Evolutionary conservation across 2,113 vertebrate genomes (phyloP), one percentile per base, ranked within the genome.

Genomic region (Muntiacus reevesi): DNA sequence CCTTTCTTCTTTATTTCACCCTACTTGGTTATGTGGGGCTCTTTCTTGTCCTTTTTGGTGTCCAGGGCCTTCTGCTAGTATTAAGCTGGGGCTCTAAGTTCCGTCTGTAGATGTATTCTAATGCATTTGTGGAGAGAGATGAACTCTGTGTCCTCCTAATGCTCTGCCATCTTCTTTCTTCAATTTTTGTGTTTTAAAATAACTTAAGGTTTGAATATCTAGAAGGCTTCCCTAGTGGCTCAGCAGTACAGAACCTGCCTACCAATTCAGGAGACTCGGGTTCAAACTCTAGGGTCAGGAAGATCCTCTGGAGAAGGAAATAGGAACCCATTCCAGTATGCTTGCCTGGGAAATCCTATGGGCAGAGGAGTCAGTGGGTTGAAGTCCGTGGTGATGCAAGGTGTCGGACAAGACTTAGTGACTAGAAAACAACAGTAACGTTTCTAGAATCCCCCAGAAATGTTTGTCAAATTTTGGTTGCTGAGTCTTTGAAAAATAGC

Each of bases 161-260:
- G 71, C 71, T 76, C 23, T 7, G 12, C 71, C 71, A 76, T 76
- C 71, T 76, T 76, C 71, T 76, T 76, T 40, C 36, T 76, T 76
- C 36, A 93, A 11, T 54, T 43, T 91, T 91, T 54, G 47, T 28
- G 21, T 94, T 94, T 97, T 71, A 82, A 91, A 93, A 91, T 91
- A 93, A 85, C 0, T 21, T 87, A 9, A 92, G 16, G 5, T 36
- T 10, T 64, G 9, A 5, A 30, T 81, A 27, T 76, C 23, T 40
- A 93, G 30, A 94, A 36, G 23, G 36, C 36, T 76, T 43, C 71
- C 36, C 23, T 76, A 43, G 71, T 76, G 23, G 23, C 6, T 76
- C 71, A 43, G 23, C 12, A 27, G 40, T 27, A 27, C 21, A 40
- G 71, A 43, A 76, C 43, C 40, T 43, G 40, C 71, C 71, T 76